phyloP scores from a whole-genome alignment of 2,113 vertebrate species.

The Phoxinus phoxinus region DNA sequence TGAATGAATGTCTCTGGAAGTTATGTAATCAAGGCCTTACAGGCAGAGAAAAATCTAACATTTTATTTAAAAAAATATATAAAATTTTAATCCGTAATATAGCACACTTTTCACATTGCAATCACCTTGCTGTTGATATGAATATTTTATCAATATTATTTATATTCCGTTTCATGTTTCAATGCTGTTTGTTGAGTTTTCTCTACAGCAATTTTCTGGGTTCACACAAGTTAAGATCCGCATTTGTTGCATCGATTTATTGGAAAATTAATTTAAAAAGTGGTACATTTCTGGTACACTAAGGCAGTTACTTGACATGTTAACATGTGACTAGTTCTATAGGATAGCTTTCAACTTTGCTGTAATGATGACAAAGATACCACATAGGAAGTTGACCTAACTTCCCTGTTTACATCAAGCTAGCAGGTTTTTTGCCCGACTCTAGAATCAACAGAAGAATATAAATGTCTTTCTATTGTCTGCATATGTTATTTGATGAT shows the following conservation, averaged over 20 bases:
- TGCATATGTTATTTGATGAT: too few relatives aligned
- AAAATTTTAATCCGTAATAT: background rate
- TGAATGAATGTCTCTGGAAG: background rate
- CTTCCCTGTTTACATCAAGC: background rate
- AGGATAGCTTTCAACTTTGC: background rate
- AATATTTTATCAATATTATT: background rate
- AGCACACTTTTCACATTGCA: background rate
- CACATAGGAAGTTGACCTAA: background rate
- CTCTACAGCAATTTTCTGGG: background rate
- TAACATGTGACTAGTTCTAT: background rate
- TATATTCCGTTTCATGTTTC: background rate
- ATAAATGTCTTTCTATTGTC: too few relatives aligned
- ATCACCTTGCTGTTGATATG: background rate
- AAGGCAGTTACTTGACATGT: background rate
- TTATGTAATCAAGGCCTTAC: background rate
- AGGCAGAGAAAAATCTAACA: background rate
- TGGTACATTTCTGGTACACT: background rate
- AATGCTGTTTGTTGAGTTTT: conserved; percentile 5
- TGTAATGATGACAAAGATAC: background rate
- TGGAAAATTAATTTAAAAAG: background rate
- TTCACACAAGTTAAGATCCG: background rate
- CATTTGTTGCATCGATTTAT: background rate
- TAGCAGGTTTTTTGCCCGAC: background rate
- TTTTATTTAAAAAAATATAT: too few relatives aligned
- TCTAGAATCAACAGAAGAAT: background rate